These are phyloP conservation scores for Agrilus mali DNA, from an alignment of 2,888 invertebrate genomes.

Conservation along the genomic window DNA sequence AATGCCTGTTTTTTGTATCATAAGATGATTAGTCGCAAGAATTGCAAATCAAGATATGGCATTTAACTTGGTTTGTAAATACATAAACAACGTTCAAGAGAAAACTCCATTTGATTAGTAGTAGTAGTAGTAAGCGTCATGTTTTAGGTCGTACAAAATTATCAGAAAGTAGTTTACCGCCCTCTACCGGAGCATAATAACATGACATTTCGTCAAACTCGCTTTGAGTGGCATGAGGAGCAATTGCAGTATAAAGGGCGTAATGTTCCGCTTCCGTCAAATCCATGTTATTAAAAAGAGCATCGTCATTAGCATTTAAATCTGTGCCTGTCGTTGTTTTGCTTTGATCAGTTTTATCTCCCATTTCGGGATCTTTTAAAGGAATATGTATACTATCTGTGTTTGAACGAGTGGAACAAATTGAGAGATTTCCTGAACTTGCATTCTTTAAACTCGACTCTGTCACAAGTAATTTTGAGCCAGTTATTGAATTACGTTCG, in stretches of 20 bases:
- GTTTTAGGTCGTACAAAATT: slow-evolving; percentile 13
- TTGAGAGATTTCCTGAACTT: slow-evolving; percentile 32
- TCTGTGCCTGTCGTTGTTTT: slow-evolving; percentile 10
- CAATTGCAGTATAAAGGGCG: slow-evolving; percentile 74
- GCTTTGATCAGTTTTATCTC: slow-evolving; percentile 5
- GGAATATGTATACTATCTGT: slow-evolving; percentile 48
- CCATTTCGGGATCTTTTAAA: slow-evolving; percentile 38
- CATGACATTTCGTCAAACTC: slow-evolving; percentile 83
- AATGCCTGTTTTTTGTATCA: no score
- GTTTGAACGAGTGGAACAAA: slow-evolving; percentile 12
- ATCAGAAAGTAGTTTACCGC: slow-evolving; percentile 48
- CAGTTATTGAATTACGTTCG: background rate
- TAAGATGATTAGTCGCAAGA: no score
- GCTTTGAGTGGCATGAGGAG: slow-evolving; percentile 74
- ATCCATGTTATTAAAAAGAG: slow-evolving; percentile 41
- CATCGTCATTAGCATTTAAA: slow-evolving; percentile 15
- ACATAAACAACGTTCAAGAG: no score
- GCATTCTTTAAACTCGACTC: slow-evolving; percentile 18
- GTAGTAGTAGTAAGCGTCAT: slow-evolving; percentile 6
- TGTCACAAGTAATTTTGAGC: slow-evolving; percentile 16
- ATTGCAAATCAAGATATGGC: no score
- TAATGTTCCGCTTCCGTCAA: slow-evolving; percentile 81
- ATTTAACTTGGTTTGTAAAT: no score
- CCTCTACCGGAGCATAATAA: slow-evolving; percentile 76
- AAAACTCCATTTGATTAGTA: no score